Base-by-base conservation (phyloP, 2,888 invertebrate genomes). In the Orchesella flavescens region DNA sequence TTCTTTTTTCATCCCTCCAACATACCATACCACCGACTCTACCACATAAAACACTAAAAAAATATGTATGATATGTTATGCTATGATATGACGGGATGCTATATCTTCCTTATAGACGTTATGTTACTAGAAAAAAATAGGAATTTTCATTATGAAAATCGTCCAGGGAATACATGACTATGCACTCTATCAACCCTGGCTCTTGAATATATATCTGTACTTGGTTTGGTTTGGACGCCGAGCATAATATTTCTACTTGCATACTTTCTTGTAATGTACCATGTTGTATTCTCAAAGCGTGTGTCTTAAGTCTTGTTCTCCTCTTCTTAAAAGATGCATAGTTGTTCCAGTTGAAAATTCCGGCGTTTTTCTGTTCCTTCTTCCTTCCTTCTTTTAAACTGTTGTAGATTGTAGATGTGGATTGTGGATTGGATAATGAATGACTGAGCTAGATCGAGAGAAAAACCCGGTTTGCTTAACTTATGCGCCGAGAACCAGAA, bases 91-190 rank as follows among this genome's bases (percentile, higher is more conserved):
- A n/a, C n/a, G n/a, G n/a, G n/a, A n/a, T n/a, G n/a, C n/a, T n/a
- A n/a, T n/a, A n/a, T n/a, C 9, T 13, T 46, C 13, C 10, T 13
- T 46, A 46, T 46, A 46, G 46, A 10, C 10, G 13, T 13, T 57
- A 10, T n/a, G 19, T 21, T 21, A 2, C 4, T 17, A 34, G 34
- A 34, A 53, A 46, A 69, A 53, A 69, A 49, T n/a, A 43, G 71
- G 57, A 24, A 55, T 71, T 71, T 78, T 72, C 79, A 72, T 79
- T 72, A 72, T 65, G 72, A 79, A 79, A 61, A 65, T 79, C 19
- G 55, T 79, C 79, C 46, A 15, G 79, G 65, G 79, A 79, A 79
- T 79, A 79, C 79, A 79, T 43, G 79, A 79, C 55, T 72, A 72
- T 63, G 72, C 79, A 79, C 71, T 79, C 55, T 15, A 55, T 44